Evolutionary conservation across 2,888 invertebrate species (phyloP).

Genomic region (Trissolcus japonicus): DNA sequence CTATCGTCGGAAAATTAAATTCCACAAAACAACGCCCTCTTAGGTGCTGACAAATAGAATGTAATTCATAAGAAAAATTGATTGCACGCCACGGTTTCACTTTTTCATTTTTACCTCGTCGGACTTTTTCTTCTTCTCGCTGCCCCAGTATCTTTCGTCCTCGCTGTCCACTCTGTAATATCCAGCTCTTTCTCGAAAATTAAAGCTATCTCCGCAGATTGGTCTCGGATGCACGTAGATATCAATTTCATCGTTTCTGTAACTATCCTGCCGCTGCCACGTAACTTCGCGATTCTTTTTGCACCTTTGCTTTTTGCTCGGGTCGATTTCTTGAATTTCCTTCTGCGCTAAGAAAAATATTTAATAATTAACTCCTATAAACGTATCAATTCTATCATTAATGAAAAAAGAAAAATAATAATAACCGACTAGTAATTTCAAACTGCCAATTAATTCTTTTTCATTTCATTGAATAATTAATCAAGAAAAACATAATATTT

Average conservation of each 20-base stretch:
- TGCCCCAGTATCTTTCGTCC: constrained; percentile 16
- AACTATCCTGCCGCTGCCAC: constrained; percentile 34
- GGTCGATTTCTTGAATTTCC: constrained; percentile 33
- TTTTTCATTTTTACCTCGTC: constrained; percentile 43
- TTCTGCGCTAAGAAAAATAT: constrained; percentile 44
- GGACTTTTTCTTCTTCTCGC: constrained; percentile 26
- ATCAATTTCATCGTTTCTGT: constrained; percentile 27
- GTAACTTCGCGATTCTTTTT: constrained; percentile 33
- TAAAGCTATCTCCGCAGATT: constrained; percentile 48
- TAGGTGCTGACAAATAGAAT: neutral
- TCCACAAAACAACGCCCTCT: neutral
- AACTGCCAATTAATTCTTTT: too few relatives aligned
- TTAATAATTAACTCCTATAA: neutral
- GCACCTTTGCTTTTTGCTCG: constrained; percentile 20
- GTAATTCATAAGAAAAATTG: constrained; percentile 3
- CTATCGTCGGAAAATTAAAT: too few relatives aligned
- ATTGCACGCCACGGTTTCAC: neutral
- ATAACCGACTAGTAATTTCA: too few relatives aligned
- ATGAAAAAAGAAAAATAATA: too few relatives aligned
- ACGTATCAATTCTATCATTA: too few relatives aligned
- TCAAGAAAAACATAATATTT: too few relatives aligned
- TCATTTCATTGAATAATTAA: too few relatives aligned
- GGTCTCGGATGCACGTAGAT: constrained; percentile 32
- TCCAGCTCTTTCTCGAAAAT: constrained; percentile 36
- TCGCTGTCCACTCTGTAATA: constrained; percentile 41